Conservation (phyloP, 2,888 invertebrate species). For the Oligia fasciuncula region DNA sequence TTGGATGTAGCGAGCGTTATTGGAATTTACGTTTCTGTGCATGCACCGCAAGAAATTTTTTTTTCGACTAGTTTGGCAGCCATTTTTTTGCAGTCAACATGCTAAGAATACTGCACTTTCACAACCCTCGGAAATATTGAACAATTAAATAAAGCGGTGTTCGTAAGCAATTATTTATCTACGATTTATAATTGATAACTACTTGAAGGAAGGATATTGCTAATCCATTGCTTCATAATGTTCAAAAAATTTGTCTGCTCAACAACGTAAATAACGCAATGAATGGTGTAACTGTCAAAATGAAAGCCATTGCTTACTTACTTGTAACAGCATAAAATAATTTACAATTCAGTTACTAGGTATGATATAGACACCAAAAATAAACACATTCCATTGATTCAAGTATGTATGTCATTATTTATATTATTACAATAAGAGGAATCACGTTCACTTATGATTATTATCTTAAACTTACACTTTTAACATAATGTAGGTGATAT, state of each 20-base stretch:
- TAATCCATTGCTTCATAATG: not conserved
- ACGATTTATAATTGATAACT: not conserved
- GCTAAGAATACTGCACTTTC: slow-evolving; percentile 10
- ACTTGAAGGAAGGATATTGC: not conserved
- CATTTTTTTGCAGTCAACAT: slow-evolving; percentile 2
- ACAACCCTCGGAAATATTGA: slow-evolving; percentile 9
- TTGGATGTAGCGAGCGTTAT: not conserved
- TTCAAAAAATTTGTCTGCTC: not conserved
- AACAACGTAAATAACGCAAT: not conserved
- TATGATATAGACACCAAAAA: slow-evolving; percentile 15
- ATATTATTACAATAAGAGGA: slow-evolving; percentile 29
- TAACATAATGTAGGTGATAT: slow-evolving; percentile 10
- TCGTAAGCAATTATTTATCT: slow-evolving; percentile 26
- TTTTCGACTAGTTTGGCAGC: not conserved
- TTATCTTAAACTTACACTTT: slow-evolving; percentile 30
- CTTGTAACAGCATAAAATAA: not conserved
- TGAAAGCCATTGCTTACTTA: not conserved
- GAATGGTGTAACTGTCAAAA: not conserved
- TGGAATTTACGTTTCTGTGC: not conserved
- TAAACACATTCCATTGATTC: slow-evolving; percentile 27
- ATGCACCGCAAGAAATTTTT: not conserved
- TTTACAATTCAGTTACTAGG: slow-evolving; percentile 3
- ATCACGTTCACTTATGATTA: slow-evolving; percentile 48
- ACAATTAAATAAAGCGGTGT: not conserved
- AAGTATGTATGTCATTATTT: slow-evolving; percentile 12